Evolutionary conservation across 2,888 invertebrate genomes (phyloP), one percentile per base, ranked within the genome.

Genomic region (Leptopilina drosophilae): DNA sequence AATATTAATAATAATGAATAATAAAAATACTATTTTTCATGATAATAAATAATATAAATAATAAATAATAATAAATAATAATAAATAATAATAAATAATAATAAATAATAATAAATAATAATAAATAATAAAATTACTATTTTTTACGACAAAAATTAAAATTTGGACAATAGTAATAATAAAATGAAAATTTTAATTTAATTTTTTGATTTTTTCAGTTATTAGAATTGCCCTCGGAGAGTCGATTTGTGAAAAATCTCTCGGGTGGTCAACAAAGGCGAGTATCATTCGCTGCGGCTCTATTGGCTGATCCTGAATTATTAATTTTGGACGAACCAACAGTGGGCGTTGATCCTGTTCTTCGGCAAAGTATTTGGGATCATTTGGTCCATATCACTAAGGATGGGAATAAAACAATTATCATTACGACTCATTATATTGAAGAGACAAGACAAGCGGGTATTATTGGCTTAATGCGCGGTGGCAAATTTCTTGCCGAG

Each of bases 241-340:
- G 91, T 84, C 90, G 96, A 89, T 94, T 94, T 87, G 95, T 98
- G 12, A 96, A 96, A 90, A 95, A 94, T 86, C 92, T 96, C 20
- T 98, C 98, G 84, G 98, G 98, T 65, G 98, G 98, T 14, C 98
- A 98, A 90, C 96, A 96, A 90, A 93, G 98, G 78, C 94, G 98
- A 82, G 96, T 98, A 3, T 98, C 98, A 0, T 94, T 98, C 85
- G 97, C 98, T 0, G 96, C 97, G 0, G 97, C 98, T 0, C 92
- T 98, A 49, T 93, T 98, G 64, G 97, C 98, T 84, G 96, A 97
- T 82, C 98, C 98, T 0, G 97, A 98, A 89, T 93, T 98, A 49
- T 92, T 98, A 81, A 98, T 98, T 87, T 93, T 98, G 79, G 98
- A 98, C 88, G 98, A 98, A 89, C 98, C 98, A 0, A 98, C 98